These are phyloP conservation scores for Diuraphis noxia DNA, from an alignment of 1,140 invertebrate genomes.

Conservation along the genomic window DNA sequence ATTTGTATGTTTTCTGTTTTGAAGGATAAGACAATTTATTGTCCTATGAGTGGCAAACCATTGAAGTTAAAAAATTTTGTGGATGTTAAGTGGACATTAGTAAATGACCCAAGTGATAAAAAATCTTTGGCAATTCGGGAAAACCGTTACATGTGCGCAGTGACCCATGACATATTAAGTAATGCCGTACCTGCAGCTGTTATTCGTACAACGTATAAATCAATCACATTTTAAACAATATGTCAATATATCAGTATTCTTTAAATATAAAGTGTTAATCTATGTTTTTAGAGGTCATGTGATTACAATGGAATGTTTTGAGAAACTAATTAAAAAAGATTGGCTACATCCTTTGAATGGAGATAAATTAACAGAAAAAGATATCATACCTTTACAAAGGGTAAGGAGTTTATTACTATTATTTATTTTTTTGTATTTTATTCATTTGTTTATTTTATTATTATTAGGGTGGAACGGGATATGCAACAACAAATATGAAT, in stretches of 20 bases:
- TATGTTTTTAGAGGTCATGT: slow-evolving; percentile 80
- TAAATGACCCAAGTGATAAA: slow-evolving; percentile 83
- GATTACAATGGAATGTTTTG: slow-evolving; percentile 93
- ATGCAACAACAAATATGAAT: slow-evolving; percentile 81
- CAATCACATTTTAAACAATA: neutral
- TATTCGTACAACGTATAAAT: slow-evolving; percentile 82
- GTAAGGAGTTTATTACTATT: slow-evolving; percentile 63
- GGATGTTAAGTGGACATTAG: slow-evolving; percentile 88
- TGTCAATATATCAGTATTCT: neutral
- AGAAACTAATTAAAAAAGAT: slow-evolving; percentile 95
- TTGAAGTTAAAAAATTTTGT: slow-evolving; percentile 92
- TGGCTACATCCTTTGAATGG: slow-evolving; percentile 94
- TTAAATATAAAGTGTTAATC: slow-evolving; percentile 3
- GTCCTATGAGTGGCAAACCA: slow-evolving; percentile 88
- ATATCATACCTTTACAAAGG: slow-evolving; percentile 90
- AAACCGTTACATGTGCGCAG: slow-evolving; percentile 94
- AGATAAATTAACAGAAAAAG: slow-evolving; percentile 84
- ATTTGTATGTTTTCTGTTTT: slow-evolving; percentile 54
- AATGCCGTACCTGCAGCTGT: slow-evolving; percentile 94
- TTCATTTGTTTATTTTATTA: neutral
- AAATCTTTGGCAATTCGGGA: slow-evolving; percentile 80
- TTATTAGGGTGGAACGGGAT: slow-evolving; percentile 88
- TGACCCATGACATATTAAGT: slow-evolving; percentile 93
- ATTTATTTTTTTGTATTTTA: neutral
- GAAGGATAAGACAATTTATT: slow-evolving; percentile 83